Evolutionary conservation across 1,140 invertebrate genomes (phyloP).

Genomic region (Brachionus sp.): DNA sequence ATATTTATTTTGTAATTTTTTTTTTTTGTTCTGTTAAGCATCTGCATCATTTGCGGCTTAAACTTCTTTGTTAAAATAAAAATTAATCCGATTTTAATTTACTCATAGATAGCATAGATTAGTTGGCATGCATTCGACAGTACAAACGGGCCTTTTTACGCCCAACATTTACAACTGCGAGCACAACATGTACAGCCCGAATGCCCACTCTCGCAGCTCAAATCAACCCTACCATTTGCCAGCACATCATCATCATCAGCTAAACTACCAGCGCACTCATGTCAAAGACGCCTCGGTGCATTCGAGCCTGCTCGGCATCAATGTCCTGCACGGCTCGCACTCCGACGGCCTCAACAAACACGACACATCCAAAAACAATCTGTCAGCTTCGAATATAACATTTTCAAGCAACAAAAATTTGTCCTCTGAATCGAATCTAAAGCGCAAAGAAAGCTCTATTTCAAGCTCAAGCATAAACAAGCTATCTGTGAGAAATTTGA

Average conservation of each 20-base stretch:
- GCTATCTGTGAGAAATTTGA: neutral
- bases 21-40: neutral
- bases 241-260: constrained; percentile 26
- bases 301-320: constrained; percentile 16
- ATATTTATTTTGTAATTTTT: neutral
- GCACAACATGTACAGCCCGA: neutral
- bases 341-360: neutral
- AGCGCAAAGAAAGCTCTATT: neutral
- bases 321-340: neutral
- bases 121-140: constrained; percentile 29
- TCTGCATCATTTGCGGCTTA: neutral
- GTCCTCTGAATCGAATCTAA: neutral
- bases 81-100: neutral
- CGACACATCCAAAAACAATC: neutral
- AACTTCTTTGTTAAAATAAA: neutral
- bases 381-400: neutral
- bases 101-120: neutral
- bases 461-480: constrained; percentile 1
- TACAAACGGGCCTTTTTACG: constrained; percentile 29
- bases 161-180: constrained; percentile 41
- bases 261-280: neutral
- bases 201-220: neutral
- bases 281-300: neutral
- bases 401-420: neutral
- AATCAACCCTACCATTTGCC: neutral